Conservation (phyloP, 30 jellyfish, hydroid and myxozoan species). For the Calvadosia cruxmelitensis region DNA sequence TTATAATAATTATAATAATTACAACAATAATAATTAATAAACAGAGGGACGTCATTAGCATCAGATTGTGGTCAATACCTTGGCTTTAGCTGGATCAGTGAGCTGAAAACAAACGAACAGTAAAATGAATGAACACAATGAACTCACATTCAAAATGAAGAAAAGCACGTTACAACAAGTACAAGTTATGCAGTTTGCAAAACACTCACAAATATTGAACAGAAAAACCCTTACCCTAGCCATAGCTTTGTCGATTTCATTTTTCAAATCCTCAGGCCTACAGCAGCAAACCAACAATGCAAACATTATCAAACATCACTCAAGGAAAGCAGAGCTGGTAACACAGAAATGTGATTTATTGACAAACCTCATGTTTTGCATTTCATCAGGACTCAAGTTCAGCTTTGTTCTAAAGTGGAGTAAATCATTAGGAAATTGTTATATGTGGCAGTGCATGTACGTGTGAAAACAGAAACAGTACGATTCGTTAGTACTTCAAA, state of each 20-base stretch:
- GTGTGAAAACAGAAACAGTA: neutral
- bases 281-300: neutral
- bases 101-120: constrained; percentile 23
- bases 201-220: neutral
- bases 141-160: neutral
- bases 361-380: constrained; percentile 48
- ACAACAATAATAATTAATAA: no score
- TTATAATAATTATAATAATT: no score
- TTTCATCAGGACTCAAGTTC: constrained; percentile 36
- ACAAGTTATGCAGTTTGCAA: neutral
- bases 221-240: constrained; percentile 23
- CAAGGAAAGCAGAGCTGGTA: constrained; percentile 48
- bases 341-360: constrained; percentile 43
- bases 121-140: neutral
- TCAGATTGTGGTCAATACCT: no score
- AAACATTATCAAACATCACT: neutral
- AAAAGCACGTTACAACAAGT: neutral
- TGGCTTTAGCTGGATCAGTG: constrained; percentile 59
- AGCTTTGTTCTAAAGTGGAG: constrained; percentile 25
- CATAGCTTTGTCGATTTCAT: constrained; percentile 79
- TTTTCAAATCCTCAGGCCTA: constrained; percentile 75
- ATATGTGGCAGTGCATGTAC: no score
- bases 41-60: no score
- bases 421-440: no score
- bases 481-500: neutral